These are phyloP conservation scores for Cassiopea xamachana DNA, from an alignment of 30 jellyfish, hydroid and myxozoan genomes.

Conservation along the genomic window DNA sequence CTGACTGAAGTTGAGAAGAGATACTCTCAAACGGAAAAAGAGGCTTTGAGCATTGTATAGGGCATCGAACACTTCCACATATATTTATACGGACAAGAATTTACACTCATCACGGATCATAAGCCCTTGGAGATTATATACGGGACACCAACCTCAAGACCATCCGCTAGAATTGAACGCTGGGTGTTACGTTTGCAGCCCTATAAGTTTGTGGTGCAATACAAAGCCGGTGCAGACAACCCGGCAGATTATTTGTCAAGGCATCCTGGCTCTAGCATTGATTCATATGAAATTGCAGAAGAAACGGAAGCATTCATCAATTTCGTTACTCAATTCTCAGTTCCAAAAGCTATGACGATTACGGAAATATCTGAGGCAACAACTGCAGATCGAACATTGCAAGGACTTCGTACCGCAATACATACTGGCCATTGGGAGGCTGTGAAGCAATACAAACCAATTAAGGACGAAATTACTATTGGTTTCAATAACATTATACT, in stretches of 20 bases:
- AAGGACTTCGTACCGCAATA: slow-evolving; percentile 11
- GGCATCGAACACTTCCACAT: slow-evolving; percentile 26
- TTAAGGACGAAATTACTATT: neutral
- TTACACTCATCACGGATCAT: slow-evolving; percentile 37
- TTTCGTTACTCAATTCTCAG: neutral
- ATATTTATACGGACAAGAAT: slow-evolving; percentile 19
- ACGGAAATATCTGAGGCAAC: slow-evolving; percentile 6
- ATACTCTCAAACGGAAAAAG: slow-evolving; percentile 38
- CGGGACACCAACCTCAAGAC: neutral
- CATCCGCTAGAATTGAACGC: too few species aligned
- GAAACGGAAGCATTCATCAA: neutral
- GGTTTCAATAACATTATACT: neutral
- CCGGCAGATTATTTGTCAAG: slow-evolving; percentile 40
- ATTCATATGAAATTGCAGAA: neutral
- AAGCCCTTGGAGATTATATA: slow-evolving; percentile 45
- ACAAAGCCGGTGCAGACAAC: slow-evolving; percentile 34
- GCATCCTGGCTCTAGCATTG: neutral
- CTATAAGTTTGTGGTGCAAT: neutral
- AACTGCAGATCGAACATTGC: neutral
- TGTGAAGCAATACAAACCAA: neutral
- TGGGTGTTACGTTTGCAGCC: too few species aligned
- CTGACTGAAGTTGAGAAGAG: slow-evolving; percentile 24
- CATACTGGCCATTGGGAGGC: slow-evolving; percentile 1
- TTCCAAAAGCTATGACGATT: slow-evolving; percentile 22
- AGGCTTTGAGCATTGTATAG: slow-evolving; percentile 45